Evolutionary conservation across 2,888 invertebrate species (phyloP).

Genomic region (Lapara coniferarum): DNA sequence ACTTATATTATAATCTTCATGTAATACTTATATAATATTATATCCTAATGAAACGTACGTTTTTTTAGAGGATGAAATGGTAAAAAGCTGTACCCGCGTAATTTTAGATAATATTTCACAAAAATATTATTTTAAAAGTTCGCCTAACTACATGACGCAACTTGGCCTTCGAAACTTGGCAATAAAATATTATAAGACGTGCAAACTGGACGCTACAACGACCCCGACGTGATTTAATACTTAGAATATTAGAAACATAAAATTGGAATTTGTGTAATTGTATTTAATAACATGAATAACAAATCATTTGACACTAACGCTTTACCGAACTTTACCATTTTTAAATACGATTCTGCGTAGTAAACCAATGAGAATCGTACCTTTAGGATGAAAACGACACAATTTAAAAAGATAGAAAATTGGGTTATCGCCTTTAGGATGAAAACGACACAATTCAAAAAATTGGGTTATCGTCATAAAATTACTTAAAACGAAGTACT

Average conservation of each 20-base stretch:
- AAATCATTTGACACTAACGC: no score
- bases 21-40: no score
- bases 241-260: slow-evolving; percentile 47
- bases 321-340: background rate
- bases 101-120: slow-evolving; percentile 8
- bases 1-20: background rate
- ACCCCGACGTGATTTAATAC: slow-evolving; percentile 58
- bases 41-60: no score
- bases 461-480: no score
- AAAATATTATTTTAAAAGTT: slow-evolving; percentile 38
- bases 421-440: no score
- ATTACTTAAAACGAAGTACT: no score
- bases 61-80: background rate
- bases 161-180: slow-evolving; percentile 58
- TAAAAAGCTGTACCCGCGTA: background rate
- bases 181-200: slow-evolving; percentile 55
- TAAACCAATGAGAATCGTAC: background rate
- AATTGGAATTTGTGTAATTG: slow-evolving; percentile 38
- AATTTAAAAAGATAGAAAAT: no score
- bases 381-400: no score
- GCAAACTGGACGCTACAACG: slow-evolving; percentile 55
- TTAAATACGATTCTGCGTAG: background rate
- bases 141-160: slow-evolving; percentile 54
- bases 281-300: slow-evolving; percentile 1
- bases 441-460: no score